A percentile compares a stretch with the other conserved stretches of the same genome.
phyloP scores from a whole-genome alignment of 2,797 vertebrate genomes.

The Phrynocephalus vlangalii region DNA sequence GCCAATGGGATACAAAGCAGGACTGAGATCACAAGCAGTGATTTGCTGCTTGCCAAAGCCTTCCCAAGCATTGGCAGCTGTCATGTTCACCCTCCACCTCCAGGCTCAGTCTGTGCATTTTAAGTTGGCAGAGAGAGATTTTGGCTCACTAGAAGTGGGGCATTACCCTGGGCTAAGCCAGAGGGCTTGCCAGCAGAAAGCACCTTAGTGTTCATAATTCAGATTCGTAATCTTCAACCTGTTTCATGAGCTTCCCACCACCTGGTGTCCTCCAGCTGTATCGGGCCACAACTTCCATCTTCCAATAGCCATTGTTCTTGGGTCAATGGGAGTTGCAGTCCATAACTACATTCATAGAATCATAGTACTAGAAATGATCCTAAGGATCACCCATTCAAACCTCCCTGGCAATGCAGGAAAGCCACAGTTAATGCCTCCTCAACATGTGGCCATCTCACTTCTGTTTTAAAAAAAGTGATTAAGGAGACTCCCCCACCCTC shows the following conservation, averaged over 20 bases:
- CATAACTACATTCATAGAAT: no score
- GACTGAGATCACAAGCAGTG: slow-evolving; percentile 16
- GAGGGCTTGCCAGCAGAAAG: not conserved
- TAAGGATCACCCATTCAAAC: no score
- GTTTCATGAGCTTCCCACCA: not conserved
- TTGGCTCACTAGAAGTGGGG: not conserved
- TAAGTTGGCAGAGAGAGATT: not conserved
- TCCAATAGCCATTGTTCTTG: not conserved
- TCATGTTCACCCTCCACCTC: not conserved
- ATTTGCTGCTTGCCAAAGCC: not conserved
- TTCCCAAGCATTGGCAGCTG: not conserved
- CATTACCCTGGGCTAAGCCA: not conserved
- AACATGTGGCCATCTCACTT: no score
- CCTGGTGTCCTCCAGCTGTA: not conserved
- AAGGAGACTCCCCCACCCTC: no score
- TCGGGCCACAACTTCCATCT: not conserved
- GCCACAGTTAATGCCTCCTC: no score
- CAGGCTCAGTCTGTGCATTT: not conserved
- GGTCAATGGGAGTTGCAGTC: not conserved
- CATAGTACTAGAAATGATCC: no score
- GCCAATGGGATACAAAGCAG: slow-evolving; percentile 1
- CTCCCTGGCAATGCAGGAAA: no score
- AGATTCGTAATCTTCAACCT: not conserved
- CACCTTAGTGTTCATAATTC: not conserved
- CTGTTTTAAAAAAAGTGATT: no score